Percentiles rank a stretch among this genome's conserved stretches.
Conservation (phyloP, 2,113 vertebrate genomes). For the Poeciliopsis prolifica region DNA sequence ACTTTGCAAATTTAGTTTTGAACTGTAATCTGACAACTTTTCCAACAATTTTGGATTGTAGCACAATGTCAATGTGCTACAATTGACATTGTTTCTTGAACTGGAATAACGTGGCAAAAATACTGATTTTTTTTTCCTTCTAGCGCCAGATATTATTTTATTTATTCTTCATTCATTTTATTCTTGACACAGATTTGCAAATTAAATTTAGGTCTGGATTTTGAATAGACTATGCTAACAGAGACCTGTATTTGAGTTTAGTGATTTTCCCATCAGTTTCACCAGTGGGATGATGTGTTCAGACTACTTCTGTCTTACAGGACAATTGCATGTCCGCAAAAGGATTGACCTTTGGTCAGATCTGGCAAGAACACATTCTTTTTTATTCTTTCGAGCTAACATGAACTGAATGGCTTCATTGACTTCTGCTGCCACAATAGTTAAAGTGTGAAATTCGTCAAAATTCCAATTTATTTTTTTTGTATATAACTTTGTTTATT, state of each 20-base stretch:
- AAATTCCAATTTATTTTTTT: too few species aligned
- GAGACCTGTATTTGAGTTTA: neutral
- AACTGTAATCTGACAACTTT: neutral
- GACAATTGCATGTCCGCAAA: too few species aligned
- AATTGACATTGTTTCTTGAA: neutral
- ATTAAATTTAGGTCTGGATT: neutral
- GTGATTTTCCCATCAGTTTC: neutral
- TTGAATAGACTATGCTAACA: neutral
- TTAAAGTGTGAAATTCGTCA: too few species aligned
- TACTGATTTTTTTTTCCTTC: neutral
- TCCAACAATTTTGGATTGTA: neutral
- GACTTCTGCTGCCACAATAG: too few species aligned
- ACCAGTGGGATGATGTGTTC: neutral
- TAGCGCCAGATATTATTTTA: neutral
- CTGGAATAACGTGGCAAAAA: neutral
- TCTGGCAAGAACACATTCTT: neutral
- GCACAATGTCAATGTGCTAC: too few species aligned
- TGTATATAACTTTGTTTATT: too few species aligned
- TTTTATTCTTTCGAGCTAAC: too few species aligned
- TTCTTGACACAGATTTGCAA: neutral
- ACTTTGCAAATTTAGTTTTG: neutral
- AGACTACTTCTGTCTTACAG: neutral
- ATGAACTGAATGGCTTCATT: too few species aligned
- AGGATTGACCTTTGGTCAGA: too few species aligned
- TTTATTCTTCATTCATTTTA: neutral